A percentile compares a stretch with the other conserved stretches of the same genome.
phyloP scores from a whole-genome alignment of 1,140 invertebrate genomes.

The Pomacea maculata region DNA sequence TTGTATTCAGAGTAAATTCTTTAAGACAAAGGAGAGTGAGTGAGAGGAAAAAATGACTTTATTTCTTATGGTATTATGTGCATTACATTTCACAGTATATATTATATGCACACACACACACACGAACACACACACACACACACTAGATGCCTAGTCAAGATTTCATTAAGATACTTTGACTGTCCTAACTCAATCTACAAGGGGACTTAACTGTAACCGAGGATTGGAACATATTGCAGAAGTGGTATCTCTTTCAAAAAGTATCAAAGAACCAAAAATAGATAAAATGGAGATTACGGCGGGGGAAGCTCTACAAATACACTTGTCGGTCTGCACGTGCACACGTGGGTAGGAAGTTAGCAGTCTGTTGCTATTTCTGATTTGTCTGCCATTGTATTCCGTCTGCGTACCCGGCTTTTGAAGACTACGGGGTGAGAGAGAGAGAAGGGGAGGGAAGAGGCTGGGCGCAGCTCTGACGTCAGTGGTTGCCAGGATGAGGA shows the following conservation, averaged over 20 bases:
- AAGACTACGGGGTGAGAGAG: slow-evolving; percentile 3
- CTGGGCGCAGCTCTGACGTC: not conserved
- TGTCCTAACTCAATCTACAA: not conserved
- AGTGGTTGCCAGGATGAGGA: not conserved
- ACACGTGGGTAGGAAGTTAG: not conserved
- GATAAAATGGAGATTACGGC: not conserved
- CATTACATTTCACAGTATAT: not conserved
- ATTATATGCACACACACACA: not conserved
- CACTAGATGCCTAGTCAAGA: not conserved
- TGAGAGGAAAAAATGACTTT: not conserved
- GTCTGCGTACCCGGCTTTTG: not conserved
- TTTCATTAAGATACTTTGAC: not conserved
- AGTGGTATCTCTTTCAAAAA: not conserved
- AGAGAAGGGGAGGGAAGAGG: slow-evolving; percentile 2
- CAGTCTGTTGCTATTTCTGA: not conserved
- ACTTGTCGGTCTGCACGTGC: not conserved
- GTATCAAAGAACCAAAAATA: not conserved
- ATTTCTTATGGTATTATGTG: not conserved
- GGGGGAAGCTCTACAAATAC: not conserved
- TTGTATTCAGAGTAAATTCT: too few relatives aligned
- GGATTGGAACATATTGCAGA: not conserved
- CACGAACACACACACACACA: not conserved
- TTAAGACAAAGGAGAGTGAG: too few relatives aligned
- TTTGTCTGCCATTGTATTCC: not conserved
- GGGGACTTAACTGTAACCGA: not conserved